Evolutionary conservation across 2,888 invertebrate species (phyloP), one percentile per base, ranked within the genome.

Genomic region (Leucozona laternaria): DNA sequence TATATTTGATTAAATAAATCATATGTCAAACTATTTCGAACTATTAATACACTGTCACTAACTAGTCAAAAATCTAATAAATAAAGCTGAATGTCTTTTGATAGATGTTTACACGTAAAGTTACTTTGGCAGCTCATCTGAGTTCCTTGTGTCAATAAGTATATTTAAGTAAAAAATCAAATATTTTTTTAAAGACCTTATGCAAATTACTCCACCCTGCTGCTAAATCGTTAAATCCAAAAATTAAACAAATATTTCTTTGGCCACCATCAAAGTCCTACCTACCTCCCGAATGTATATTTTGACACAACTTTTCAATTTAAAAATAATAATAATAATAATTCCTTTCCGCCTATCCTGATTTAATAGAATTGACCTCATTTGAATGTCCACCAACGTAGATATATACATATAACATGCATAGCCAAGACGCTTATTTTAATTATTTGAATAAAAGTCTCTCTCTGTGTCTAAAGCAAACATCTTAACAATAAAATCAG

Each of bases 281-380:
- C n/a, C 10, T 17, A 4, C 13, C 17, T 25, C 31, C 17, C 13
- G 3, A 48, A 20, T n/a, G n/a, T n/a, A n/a, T 34, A 48, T 66
- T 66, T 66, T 48, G 34, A 66, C 66, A 66, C 13, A 48, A 66
- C 31, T 66, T 66, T 48, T 45, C 66, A 66, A 48, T 66, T 48
- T 66, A 66, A 48, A 31, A 43, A 45, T n/a, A 22, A 17, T 31
- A 48, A 34, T 7, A 22, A 60, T 48, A 31, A 17, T 45, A 64
- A 45, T 48, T 48, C 13, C 31, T 31, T 17, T 48, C 31, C 64
- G 28, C 34, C 50, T 37, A 37, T 50, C 5, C 17, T 34, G 7
- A 66, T 20, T 37, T 15, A 37, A 68, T 11, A 37, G 34, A 37
- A 11, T 28, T 25, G 37, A 37, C 68, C 53, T 50, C 15, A 6